phyloP scores from a whole-genome alignment of 2,113 vertebrate species.

The Nycticryphes semicollaris region DNA sequence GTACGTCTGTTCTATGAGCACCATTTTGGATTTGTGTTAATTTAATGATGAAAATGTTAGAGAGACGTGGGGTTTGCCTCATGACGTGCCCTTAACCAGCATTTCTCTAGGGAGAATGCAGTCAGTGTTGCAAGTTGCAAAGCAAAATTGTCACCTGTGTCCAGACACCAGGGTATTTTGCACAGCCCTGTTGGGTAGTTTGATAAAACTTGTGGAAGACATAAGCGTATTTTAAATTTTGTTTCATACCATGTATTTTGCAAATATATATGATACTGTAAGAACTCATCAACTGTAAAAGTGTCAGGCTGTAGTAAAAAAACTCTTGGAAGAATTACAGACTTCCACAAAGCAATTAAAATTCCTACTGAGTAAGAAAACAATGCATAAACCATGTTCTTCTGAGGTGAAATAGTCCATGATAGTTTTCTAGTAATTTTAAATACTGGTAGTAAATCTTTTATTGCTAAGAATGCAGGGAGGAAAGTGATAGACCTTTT shows the following conservation, averaged over 20 bases:
- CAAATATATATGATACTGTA: not conserved
- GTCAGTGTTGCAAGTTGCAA: not conserved
- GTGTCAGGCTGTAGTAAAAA: not conserved
- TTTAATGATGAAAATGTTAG: not conserved
- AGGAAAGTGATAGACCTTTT: not conserved
- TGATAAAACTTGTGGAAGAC: not conserved
- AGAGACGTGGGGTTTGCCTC: not conserved
- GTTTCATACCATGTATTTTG: not conserved
- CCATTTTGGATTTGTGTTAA: not conserved
- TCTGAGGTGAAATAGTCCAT: not conserved
- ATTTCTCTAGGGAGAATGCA: not conserved
- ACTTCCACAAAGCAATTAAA: not conserved
- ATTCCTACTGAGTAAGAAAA: not conserved
- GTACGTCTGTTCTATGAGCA: not conserved
- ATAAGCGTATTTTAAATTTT: not conserved
- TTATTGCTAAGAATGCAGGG: not conserved
- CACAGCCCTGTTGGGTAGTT: not conserved
- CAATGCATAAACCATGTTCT: not conserved
- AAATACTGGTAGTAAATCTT: not conserved
- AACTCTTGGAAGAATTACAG: not conserved
- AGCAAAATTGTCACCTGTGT: not conserved
- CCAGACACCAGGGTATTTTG: not conserved
- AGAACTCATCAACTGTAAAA: not conserved
- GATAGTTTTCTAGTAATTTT: not conserved
- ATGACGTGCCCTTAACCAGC: not conserved